These are phyloP conservation scores for Poicephalus meyeri DNA, from an alignment of 2,113 vertebrate genomes.

Conservation along the genomic window DNA sequence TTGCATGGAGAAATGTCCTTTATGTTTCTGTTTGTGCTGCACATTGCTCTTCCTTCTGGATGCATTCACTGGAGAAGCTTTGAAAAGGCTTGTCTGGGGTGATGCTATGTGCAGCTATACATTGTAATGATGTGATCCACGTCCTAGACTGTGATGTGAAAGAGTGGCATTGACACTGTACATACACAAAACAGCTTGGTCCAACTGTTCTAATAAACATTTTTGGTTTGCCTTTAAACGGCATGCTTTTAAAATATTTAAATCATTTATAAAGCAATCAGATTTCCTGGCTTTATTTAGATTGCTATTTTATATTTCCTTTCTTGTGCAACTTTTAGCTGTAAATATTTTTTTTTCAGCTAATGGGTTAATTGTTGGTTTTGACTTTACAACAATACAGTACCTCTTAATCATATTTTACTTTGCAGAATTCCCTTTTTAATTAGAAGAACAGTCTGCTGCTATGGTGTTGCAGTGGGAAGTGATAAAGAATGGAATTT, in stretches of 20 bases:
- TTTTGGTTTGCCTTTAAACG: background rate
- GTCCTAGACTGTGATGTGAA: background rate
- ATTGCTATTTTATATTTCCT: background rate
- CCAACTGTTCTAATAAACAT: background rate
- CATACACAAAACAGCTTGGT: background rate
- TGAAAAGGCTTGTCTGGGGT: background rate
- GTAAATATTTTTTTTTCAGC: background rate
- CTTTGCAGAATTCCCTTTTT: slow-evolving; percentile 73
- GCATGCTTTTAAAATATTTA: background rate
- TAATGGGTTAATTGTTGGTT: background rate
- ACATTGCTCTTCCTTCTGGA: background rate
- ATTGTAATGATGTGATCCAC: background rate
- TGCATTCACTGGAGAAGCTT: background rate
- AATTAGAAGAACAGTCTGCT: slow-evolving; percentile 66
- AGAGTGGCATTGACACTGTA: background rate
- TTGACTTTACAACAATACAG: background rate
- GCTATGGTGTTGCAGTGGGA: slow-evolving; percentile 75
- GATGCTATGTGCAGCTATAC: background rate
- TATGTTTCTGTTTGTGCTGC: background rate
- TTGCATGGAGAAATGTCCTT: background rate
- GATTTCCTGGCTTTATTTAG: background rate
- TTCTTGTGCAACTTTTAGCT: background rate
- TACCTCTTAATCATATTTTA: background rate
- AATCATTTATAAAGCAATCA: background rate
- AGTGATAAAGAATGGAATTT: slow-evolving; percentile 80